Percentiles rank a stretch among this genome's conserved stretches.
These are phyloP conservation scores for Oncorhynchus keta DNA, from an alignment of 2,113 vertebrate genomes.

Conservation along the genomic window DNA sequence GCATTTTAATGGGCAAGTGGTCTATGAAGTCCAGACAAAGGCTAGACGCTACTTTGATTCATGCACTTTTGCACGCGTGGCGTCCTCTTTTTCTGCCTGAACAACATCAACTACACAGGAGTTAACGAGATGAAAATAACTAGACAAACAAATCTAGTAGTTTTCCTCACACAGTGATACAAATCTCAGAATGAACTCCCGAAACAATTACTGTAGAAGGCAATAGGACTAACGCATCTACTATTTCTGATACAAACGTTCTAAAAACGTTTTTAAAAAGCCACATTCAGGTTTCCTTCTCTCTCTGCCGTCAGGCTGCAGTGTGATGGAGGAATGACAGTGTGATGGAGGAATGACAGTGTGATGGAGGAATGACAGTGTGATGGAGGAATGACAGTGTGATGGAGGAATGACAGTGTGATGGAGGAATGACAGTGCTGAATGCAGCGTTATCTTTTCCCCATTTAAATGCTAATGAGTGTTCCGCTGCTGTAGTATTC, in stretches of 20 bases:
- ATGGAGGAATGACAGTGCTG: conserved; percentile 61
- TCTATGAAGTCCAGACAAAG: background rate
- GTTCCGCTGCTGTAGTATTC: conserved; percentile 54
- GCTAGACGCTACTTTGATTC: background rate
- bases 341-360: too few species aligned
- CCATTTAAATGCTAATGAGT: conserved; percentile 81
- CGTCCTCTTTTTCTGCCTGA: background rate
- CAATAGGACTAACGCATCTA: background rate
- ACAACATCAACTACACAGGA: too few species aligned
- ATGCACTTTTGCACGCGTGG: background rate
- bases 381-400: too few species aligned
- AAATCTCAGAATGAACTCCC: background rate
- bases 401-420: too few species aligned
- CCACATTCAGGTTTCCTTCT: conserved; percentile 50
- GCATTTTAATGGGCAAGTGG: background rate
- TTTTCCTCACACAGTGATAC: background rate
- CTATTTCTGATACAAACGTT: background rate
- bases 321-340: conserved; percentile 62
- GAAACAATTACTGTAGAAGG: background rate
- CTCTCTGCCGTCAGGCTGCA: conserved; percentile 32
- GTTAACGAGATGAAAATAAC: too few species aligned
- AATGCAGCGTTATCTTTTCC: conserved; percentile 71
- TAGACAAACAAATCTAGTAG: too few species aligned
- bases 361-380: too few species aligned
- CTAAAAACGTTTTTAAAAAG: conserved; percentile 43